phyloP scores from a whole-genome alignment of 2,113 vertebrate genomes.

The Cercocebus atys region DNA sequence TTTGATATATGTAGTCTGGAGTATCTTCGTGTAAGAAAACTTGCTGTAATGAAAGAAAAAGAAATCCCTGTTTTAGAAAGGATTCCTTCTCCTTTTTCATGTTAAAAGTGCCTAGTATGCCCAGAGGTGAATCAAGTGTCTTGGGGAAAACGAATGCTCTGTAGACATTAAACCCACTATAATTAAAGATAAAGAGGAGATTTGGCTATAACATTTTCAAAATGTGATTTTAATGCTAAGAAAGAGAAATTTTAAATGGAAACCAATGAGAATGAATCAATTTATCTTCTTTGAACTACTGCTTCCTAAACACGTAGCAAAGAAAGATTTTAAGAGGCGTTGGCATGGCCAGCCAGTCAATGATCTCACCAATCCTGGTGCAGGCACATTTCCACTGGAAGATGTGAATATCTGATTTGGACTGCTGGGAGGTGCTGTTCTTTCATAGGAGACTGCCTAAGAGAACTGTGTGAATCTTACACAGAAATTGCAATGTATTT shows the following conservation, averaged over 20 bases:
- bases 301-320: background rate
- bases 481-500: background rate
- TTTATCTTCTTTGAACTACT: background rate
- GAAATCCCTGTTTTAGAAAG: background rate
- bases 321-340: background rate
- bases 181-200: background rate
- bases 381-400: background rate
- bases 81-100: background rate
- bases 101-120: background rate
- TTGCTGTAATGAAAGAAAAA: slow-evolving; percentile 1
- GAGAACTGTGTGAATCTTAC: background rate
- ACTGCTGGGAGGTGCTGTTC: background rate
- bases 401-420: background rate
- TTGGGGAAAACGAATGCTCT: background rate
- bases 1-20: background rate
- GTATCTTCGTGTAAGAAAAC: background rate
- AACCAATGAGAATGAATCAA: background rate
- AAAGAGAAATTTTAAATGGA: background rate
- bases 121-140: background rate
- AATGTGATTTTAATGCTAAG: background rate
- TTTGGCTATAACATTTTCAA: slow-evolving; percentile 3
- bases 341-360: background rate
- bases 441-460: background rate
- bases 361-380: background rate
- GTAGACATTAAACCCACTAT: background rate